phyloP scores from a whole-genome alignment of 1,140 invertebrate species.

The Cydia amplana region DNA sequence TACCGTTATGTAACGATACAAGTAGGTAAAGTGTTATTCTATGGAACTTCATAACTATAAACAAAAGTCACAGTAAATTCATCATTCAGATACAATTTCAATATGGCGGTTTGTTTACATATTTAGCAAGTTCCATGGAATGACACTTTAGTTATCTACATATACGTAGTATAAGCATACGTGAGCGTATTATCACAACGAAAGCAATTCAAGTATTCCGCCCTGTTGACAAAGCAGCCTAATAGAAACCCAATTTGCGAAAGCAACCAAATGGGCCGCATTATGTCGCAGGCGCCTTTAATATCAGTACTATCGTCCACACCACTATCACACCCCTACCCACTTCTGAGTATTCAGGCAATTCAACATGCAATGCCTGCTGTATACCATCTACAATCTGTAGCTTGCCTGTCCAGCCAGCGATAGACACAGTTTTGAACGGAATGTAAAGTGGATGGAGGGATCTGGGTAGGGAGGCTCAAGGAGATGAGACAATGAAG shows the following conservation, averaged over 20 bases:
- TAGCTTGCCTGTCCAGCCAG: not conserved
- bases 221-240: not conserved
- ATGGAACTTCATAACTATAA: no score
- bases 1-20: no score
- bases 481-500: not conserved
- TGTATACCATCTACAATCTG: not conserved
- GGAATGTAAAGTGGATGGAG: not conserved
- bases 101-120: no score
- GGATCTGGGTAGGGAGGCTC: not conserved
- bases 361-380: not conserved
- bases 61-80: no score
- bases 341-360: not conserved
- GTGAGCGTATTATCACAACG: not conserved
- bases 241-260: conserved; percentile 14
- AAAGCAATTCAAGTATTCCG: not conserved
- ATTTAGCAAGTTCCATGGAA: no score
- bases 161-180: not conserved
- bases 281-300: conserved; percentile 3
- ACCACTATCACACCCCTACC: not conserved
- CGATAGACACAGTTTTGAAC: not conserved
- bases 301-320: conserved; percentile 3
- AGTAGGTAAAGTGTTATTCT: no score
- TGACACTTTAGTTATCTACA: no score
- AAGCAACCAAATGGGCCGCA: not conserved
- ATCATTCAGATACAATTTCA: no score